These are phyloP conservation scores for Drosophila varians DNA, from an alignment of 1,140 invertebrate genomes.

Conservation along the genomic window DNA sequence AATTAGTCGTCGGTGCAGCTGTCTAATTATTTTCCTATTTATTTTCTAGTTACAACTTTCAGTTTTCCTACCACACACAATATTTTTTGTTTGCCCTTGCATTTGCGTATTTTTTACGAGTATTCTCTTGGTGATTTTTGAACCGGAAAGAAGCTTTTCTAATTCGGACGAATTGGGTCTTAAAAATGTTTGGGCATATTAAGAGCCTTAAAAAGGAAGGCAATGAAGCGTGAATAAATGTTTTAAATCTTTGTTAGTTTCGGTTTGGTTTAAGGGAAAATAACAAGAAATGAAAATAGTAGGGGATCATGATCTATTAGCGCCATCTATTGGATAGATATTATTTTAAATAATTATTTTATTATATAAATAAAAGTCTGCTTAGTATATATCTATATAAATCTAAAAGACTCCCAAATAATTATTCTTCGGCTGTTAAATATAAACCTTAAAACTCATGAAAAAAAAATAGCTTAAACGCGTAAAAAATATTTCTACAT, in stretches of 20 bases:
- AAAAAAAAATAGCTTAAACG: too few species aligned
- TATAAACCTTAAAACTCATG: too few species aligned
- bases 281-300: too few species aligned
- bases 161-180: slow-evolving; percentile 4
- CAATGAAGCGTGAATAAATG: slow-evolving; percentile 26
- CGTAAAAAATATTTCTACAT: neutral
- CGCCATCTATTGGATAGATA: too few species aligned
- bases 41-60: slow-evolving; percentile 38
- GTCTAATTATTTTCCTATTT: slow-evolving; percentile 58
- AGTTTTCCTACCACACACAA: slow-evolving; percentile 5
- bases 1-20: slow-evolving; percentile 44
- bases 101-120: slow-evolving; percentile 39
- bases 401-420: too few species aligned
- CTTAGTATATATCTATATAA: too few species aligned
- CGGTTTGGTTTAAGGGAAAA: too few species aligned
- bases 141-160: slow-evolving; percentile 32
- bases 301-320: too few species aligned
- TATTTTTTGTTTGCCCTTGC: slow-evolving; percentile 19
- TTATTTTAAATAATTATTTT: too few species aligned
- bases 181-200: slow-evolving; percentile 3
- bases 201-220: slow-evolving; percentile 1
- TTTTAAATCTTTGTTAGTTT: too few species aligned
- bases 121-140: slow-evolving; percentile 16
- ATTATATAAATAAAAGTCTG: too few species aligned
- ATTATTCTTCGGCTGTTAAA: too few species aligned